phyloP scores from a whole-genome alignment of 2,113 vertebrate species.

The Semnornis frantzii region DNA sequence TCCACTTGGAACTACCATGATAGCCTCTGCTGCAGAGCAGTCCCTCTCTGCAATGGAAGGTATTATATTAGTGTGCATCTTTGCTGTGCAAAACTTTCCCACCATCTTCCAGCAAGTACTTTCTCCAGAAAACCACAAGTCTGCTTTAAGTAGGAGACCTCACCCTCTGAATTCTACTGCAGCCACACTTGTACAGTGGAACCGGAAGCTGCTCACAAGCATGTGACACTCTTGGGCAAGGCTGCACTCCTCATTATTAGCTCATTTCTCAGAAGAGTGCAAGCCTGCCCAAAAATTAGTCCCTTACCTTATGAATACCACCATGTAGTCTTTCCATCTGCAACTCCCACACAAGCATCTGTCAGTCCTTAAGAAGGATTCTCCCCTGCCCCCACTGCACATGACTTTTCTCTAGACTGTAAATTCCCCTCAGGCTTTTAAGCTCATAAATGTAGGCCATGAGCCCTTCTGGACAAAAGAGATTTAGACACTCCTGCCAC shows the following conservation, averaged over 20 bases:
- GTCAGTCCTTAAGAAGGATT: background rate
- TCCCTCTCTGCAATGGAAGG: background rate
- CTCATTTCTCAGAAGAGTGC: background rate
- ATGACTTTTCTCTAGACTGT: background rate
- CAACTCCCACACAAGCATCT: background rate
- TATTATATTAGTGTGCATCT: no score
- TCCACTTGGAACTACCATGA: background rate
- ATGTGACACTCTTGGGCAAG: fast-evolving
- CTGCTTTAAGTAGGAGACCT: background rate
- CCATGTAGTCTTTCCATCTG: background rate
- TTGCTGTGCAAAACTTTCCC: background rate
- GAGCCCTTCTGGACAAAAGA: background rate
- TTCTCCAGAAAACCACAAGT: background rate
- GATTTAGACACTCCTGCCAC: background rate
- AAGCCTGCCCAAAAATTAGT: background rate
- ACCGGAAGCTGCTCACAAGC: background rate
- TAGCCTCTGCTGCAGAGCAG: background rate
- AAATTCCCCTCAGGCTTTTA: background rate
- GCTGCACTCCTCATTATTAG: background rate
- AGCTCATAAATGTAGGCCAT: background rate
- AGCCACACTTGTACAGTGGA: background rate
- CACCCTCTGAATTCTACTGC: background rate
- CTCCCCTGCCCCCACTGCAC: background rate
- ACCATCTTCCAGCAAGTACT: fast-evolving
- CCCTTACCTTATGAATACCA: background rate